These are phyloP conservation scores for Epirrhoe tristata DNA, from an alignment of 2,888 invertebrate species.

Conservation along the genomic window DNA sequence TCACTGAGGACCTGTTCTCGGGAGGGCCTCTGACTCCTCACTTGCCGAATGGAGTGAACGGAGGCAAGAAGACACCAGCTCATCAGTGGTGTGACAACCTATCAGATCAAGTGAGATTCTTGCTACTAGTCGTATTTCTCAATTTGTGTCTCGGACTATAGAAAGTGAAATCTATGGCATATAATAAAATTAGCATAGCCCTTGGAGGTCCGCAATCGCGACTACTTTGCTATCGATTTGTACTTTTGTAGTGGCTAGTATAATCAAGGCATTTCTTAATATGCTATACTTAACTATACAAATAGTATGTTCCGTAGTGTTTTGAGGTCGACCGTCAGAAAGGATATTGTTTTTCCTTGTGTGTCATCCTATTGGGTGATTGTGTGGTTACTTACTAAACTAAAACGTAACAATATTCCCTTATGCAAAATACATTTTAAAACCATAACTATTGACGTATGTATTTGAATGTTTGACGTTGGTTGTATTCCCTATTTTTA, in stretches of 20 bases:
- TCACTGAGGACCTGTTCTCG: slow-evolving; percentile 80
- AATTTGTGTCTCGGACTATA: background rate
- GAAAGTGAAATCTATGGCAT: slow-evolving; percentile 7
- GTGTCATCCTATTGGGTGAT: background rate
- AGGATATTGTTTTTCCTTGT: slow-evolving; percentile 18
- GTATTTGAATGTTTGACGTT: background rate
- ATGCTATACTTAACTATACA: background rate
- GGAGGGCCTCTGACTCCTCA: slow-evolving; percentile 79
- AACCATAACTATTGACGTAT: background rate
- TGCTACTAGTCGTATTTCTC: background rate
- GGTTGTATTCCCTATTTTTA: background rate
- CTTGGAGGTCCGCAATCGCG: slow-evolving; percentile 12
- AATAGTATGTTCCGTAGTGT: background rate
- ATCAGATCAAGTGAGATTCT: slow-evolving; percentile 85
- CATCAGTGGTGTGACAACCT: slow-evolving; percentile 86
- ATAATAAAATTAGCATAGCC: slow-evolving; percentile 22
- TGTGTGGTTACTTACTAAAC: background rate
- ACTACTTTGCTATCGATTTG: slow-evolving; percentile 17
- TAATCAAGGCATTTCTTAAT: background rate
- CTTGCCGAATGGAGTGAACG: slow-evolving; percentile 78
- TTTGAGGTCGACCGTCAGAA: background rate
- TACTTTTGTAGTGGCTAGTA: slow-evolving; percentile 9
- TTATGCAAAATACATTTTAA: background rate
- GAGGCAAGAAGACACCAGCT: slow-evolving; percentile 84
- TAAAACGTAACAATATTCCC: background rate